phyloP scores from a whole-genome alignment of 2,797 vertebrate species.

The Podarcis siculus region DNA sequence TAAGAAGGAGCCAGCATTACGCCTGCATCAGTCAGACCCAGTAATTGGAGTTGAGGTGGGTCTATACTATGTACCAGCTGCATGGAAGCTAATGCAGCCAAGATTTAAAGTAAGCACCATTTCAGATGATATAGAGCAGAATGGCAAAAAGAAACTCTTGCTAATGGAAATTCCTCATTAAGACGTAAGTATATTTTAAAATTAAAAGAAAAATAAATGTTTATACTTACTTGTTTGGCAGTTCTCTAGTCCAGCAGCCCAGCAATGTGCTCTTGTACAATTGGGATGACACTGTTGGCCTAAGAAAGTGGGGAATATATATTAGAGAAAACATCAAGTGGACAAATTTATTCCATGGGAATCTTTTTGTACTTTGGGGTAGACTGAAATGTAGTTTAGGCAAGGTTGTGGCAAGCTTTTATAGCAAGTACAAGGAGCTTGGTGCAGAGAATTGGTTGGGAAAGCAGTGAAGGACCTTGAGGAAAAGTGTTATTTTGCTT shows the following conservation, averaged over 20 bases:
- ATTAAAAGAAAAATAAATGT: neutral
- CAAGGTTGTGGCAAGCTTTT: too few species aligned
- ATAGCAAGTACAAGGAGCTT: too few species aligned
- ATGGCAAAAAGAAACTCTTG: neutral
- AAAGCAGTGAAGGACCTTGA: too few species aligned
- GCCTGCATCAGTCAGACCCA: neutral
- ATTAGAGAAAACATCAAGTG: neutral
- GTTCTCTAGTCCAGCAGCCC: conserved; percentile 87
- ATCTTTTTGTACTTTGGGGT: neutral
- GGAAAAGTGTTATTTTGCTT: too few species aligned
- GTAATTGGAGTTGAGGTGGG: neutral
- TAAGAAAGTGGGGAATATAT: conserved; percentile 58
- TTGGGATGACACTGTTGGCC: conserved; percentile 86
- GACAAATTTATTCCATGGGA: too few species aligned
- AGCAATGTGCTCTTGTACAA: conserved; percentile 90
- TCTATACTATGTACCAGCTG: neutral
- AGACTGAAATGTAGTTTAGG: too few species aligned
- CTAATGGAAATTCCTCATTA: neutral
- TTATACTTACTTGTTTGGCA: conserved; percentile 91
- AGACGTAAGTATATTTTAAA: neutral
- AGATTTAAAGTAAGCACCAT: neutral
- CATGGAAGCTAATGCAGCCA: neutral
- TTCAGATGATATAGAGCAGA: neutral
- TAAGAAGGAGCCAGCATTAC: neutral
- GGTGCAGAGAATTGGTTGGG: too few species aligned